Base-by-base conservation (phyloP, 2,113 vertebrate species). In the Cololabis saira region DNA sequence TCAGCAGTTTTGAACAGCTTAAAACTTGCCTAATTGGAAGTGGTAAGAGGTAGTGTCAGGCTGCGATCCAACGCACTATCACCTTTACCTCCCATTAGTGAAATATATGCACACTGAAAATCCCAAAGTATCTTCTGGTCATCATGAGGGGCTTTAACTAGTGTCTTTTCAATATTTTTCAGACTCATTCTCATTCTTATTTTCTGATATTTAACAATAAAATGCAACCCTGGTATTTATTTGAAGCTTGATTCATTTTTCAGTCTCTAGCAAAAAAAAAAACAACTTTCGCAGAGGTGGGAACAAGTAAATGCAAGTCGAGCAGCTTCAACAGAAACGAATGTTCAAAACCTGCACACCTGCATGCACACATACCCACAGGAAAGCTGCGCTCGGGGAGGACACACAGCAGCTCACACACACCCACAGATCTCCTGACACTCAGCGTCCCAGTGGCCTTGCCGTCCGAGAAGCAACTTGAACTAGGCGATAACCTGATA, bases 401-500 rank as follows among this genome's bases (percentile, higher is more conserved):
- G 61, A 53, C 40, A 17, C 70, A 42, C 17, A 53, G 30, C 10
- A 57, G 42, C 53, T 43, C 81, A 60, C 57, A 65, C 33, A 78
- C 55, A 71, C 30, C n/a, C 78, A 78, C 74, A 82, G 77, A 88
- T 88, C 61, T 80, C 76, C 63, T 89, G 75, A 89, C 81, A 87
- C 82, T 75, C 33, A 75, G 83, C 56, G 65, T 95, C 93, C 93
- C 88, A 74, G 71, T 92, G 94, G 95, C 91, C 92, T 93, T 84
- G 93, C 91, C 91, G 91, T 93, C 93, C 93, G 91, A 93, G 90
- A 92, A 93, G 91, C 15, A 83, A 93, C 95, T 95, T 91, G 85
- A 96, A 95, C 95, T 93, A 93, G 94, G 93, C 94, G 97, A 98
- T 97, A 97, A 97, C 96, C 96, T 89, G 94, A 94, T 93, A 96